Conservation (phyloP, 2,888 invertebrate species). For the Protophormia terraenovae region DNA sequence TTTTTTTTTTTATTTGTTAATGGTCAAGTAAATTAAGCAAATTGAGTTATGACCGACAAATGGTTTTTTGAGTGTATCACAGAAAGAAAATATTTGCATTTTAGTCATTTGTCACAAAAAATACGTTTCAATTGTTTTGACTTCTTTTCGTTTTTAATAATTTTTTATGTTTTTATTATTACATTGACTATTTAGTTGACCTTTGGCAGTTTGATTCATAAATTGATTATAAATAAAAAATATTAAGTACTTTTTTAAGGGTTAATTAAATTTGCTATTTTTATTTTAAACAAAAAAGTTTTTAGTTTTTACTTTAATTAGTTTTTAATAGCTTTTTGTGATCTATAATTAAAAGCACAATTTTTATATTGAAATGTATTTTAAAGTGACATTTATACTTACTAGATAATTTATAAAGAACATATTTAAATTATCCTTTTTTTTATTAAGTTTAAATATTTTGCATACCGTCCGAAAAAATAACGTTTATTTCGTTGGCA, state of each 20-base stretch:
- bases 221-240: background rate
- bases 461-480: no score
- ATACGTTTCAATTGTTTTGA: background rate
- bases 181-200: constrained; percentile 9
- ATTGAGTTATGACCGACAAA: constrained; percentile 75
- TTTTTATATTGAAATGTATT: no score
- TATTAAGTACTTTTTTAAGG: background rate
- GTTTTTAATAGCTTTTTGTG: no score
- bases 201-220: background rate
- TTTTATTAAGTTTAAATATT: no score
- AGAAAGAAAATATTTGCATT: constrained; percentile 67
- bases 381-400: no score
- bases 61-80: constrained; percentile 31
- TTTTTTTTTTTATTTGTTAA: background rate
- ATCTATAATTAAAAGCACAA: no score
- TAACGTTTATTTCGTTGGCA: background rate
- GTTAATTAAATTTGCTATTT: no score
- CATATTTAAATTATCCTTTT: no score
- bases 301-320: no score
- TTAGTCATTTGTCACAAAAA: constrained; percentile 51
- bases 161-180: background rate
- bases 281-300: no score
- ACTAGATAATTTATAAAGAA: no score
- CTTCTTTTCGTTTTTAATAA: constrained; percentile 42
- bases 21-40: constrained; percentile 70